Percentiles rank a stretch among this genome's conserved stretches.
These are phyloP conservation scores for Beaufortia kweichowensis DNA, from an alignment of 2,113 vertebrate species.

Conservation along the genomic window DNA sequence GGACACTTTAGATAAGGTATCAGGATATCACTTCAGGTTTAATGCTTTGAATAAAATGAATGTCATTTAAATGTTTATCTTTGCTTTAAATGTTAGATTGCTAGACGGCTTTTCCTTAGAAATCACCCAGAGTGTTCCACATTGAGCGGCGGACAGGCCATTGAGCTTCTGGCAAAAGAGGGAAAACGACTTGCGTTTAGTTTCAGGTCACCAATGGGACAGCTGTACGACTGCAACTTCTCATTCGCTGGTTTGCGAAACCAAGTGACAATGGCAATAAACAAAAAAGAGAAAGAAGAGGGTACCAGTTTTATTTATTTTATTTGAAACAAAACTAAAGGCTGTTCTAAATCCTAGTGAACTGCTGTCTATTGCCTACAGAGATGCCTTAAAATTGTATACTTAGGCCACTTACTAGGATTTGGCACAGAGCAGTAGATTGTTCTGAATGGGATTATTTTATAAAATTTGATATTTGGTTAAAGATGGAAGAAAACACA, in stretches of 20 bases:
- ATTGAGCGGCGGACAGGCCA: slow-evolving; percentile 86
- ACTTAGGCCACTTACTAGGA: not conserved
- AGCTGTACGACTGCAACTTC: slow-evolving; percentile 82
- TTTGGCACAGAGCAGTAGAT: not conserved
- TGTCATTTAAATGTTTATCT: not conserved
- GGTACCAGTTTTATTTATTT: slow-evolving; percentile 66
- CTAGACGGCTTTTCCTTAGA: slow-evolving; percentile 83
- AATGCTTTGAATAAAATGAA: not conserved
- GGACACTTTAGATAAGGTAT: slow-evolving; percentile 92
- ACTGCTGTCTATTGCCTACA: no score
- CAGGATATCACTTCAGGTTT: not conserved
- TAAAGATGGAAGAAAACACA: not conserved
- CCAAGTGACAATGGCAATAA: slow-evolving; percentile 70
- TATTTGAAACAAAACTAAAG: not conserved
- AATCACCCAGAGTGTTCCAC: slow-evolving; percentile 80
- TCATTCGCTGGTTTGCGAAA: slow-evolving; percentile 88
- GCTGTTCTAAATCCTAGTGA: not conserved
- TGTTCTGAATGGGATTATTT: not conserved
- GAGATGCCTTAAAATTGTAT: not conserved
- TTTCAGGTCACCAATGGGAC: slow-evolving; percentile 81
- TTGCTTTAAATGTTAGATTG: slow-evolving; percentile 75
- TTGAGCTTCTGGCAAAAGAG: slow-evolving; percentile 83
- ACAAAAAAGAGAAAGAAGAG: slow-evolving; percentile 84
- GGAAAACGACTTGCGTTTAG: slow-evolving; percentile 72
- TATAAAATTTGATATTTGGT: not conserved